A percentile compares a stretch with the other conserved stretches of the same genome.
These are phyloP conservation scores for Gorsachius goisagi DNA, from an alignment of 2,113 vertebrate genomes.

Conservation along the genomic window DNA sequence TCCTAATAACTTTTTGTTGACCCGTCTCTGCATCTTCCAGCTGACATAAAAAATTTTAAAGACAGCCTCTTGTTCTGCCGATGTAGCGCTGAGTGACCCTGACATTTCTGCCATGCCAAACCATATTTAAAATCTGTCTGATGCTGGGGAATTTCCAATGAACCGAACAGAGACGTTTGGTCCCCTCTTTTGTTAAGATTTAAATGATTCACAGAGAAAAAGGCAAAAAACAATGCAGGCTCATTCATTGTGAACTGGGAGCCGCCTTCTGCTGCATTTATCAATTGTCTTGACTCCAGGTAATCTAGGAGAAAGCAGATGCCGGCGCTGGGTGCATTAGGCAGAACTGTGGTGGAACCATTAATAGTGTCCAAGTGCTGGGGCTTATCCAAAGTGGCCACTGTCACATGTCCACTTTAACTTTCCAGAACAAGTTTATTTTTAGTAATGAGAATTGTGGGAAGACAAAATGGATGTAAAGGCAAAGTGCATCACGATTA, in stretches of 20 bases:
- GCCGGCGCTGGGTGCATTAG: neutral
- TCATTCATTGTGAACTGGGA: neutral
- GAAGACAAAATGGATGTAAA: constrained; percentile 55
- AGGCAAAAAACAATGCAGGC: neutral
- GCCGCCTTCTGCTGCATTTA: neutral
- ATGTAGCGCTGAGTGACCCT: neutral
- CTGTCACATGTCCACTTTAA: constrained; percentile 43
- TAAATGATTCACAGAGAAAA: neutral
- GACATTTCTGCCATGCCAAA: neutral
- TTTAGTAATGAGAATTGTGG: constrained; percentile 26
- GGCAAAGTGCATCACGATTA: neutral
- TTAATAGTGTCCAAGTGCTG: constrained; percentile 21
- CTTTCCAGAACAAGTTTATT: constrained; percentile 59
- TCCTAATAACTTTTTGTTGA: neutral
- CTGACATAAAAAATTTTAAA: neutral
- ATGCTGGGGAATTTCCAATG: neutral
- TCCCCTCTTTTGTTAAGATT: neutral
- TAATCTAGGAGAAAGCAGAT: constrained; percentile 22
- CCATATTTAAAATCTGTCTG: neutral
- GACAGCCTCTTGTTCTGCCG: neutral
- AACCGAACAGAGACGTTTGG: neutral
- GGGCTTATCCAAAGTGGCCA: constrained; percentile 43
- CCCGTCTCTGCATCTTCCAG: neutral
- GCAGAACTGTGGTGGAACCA: neutral
- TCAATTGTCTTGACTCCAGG: neutral